phyloP scores from a whole-genome alignment of 2,797 vertebrate species.

The Alectoris magna region DNA sequence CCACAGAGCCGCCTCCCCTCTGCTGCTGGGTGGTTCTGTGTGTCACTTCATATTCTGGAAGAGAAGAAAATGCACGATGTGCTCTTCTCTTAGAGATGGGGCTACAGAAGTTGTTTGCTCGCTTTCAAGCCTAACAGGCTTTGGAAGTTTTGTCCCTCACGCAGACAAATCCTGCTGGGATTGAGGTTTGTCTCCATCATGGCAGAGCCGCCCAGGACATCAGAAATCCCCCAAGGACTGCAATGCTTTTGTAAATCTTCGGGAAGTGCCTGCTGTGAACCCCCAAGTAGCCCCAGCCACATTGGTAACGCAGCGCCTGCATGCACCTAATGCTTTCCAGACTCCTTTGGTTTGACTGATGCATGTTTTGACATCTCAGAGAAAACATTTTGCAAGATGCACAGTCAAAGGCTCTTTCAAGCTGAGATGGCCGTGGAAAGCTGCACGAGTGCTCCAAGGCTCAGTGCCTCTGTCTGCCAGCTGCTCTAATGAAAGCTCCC shows the following conservation, averaged over 20 bases:
- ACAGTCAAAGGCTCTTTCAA: conserved; percentile 55
- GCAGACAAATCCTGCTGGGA: rapidly evolving
- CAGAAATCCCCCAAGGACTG: background rate
- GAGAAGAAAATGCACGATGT: background rate
- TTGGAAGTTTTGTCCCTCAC: background rate
- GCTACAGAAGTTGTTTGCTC: background rate
- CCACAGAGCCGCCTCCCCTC: background rate
- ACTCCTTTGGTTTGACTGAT: conserved; percentile 15
- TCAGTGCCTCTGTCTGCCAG: conserved; percentile 35
- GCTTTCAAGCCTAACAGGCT: background rate
- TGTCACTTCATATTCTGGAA: background rate
- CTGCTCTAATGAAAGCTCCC: conserved; percentile 37
- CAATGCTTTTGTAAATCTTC: rapidly evolving
- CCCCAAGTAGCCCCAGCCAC: background rate
- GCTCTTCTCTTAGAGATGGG: background rate
- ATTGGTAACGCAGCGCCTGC: rapidly evolving
- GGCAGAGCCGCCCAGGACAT: background rate
- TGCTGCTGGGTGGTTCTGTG: rapidly evolving
- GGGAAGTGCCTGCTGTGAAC: background rate
- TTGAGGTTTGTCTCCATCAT: background rate
- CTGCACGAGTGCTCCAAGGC: background rate
- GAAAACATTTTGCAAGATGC: conserved; percentile 61
- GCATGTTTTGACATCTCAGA: conserved; percentile 38
- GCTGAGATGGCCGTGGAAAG: conserved; percentile 8
- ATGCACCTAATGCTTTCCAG: background rate